phyloP scores from a whole-genome alignment of 1,140 invertebrate species.

The Drosophila jambulina region DNA sequence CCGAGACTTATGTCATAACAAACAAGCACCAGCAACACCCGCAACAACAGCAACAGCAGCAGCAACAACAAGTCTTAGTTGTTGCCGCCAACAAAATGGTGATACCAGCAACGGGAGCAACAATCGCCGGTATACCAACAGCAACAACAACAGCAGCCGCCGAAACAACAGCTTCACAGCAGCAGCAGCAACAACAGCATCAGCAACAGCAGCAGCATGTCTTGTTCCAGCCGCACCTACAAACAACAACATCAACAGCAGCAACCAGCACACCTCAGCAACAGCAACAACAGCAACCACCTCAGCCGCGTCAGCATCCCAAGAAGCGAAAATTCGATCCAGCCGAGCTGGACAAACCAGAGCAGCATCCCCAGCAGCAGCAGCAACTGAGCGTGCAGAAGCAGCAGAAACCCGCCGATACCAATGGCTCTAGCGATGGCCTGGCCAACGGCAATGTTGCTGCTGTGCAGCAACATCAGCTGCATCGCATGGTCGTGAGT shows the following conservation, averaged over 20 bases:
- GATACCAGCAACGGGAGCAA: constrained; percentile 75
- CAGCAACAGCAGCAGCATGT: constrained; percentile 68
- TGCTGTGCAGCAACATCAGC: constrained; percentile 63
- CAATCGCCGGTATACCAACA: constrained; percentile 72
- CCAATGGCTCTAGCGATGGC: constrained; percentile 55
- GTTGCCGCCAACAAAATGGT: constrained; percentile 81
- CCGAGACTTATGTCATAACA: constrained; percentile 82
- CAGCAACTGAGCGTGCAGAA: constrained; percentile 52
- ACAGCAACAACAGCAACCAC: constrained; percentile 63
- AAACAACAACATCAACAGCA: constrained; percentile 69
- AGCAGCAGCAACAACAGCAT: constrained; percentile 33
- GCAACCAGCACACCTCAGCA: constrained; percentile 72
- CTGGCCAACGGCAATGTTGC: constrained; percentile 69
- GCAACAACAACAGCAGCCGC: constrained; percentile 66
- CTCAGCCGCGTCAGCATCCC: constrained; percentile 90
- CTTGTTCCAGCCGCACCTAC: constrained; percentile 75
- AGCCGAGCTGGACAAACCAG: constrained; percentile 91
- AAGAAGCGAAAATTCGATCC: constrained; percentile 96
- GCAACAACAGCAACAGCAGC: constrained; percentile 52
- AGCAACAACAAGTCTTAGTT: constrained; percentile 66
- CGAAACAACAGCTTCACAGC: constrained; percentile 35
- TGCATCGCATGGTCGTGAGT: constrained; percentile 68
- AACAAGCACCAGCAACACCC: constrained; percentile 55
- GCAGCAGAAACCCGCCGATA: constrained; percentile 49
- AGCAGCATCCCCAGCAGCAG: constrained; percentile 60